These are phyloP conservation scores for Notoglanidium macrostoma DNA, from an alignment of 2,797 vertebrate genomes.

Conservation along the genomic window DNA sequence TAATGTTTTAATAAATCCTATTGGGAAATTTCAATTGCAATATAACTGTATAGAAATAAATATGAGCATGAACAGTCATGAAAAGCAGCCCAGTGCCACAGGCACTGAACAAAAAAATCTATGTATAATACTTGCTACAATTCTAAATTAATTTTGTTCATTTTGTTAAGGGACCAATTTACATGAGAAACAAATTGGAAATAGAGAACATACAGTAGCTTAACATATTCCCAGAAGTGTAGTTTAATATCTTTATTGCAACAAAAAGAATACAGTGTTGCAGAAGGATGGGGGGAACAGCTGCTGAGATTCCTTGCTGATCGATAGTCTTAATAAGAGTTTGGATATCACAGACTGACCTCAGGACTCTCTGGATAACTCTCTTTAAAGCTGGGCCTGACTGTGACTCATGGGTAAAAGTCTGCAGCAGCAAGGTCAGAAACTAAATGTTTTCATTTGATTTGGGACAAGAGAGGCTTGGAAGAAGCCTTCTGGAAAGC, in stretches of 20 bases:
- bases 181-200: neutral
- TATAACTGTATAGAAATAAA: neutral
- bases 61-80: neutral
- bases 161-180: neutral
- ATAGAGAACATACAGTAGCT: neutral
- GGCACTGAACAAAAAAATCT: neutral
- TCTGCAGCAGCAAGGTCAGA: neutral
- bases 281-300: neutral
- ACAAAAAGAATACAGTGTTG: neutral
- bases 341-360: conserved; percentile 28
- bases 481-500: neutral
- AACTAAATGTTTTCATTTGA: conserved; percentile 27
- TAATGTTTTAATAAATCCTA: neutral
- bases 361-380: conserved; percentile 10
- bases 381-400: neutral
- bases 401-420: conserved; percentile 29
- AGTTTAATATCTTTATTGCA: neutral
- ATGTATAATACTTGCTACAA: neutral
- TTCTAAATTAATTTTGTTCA: neutral
- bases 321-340: conserved; percentile 34
- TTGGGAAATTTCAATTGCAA: neutral
- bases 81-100: neutral
- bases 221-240: neutral
- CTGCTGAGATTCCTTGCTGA: conserved; percentile 14
- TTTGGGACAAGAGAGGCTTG: neutral